Percentiles rank a stretch among this genome's conserved stretches.
These are phyloP conservation scores for Rotaria sp. DNA, from an alignment of 2,888 invertebrate species.

Conservation along the genomic window DNA sequence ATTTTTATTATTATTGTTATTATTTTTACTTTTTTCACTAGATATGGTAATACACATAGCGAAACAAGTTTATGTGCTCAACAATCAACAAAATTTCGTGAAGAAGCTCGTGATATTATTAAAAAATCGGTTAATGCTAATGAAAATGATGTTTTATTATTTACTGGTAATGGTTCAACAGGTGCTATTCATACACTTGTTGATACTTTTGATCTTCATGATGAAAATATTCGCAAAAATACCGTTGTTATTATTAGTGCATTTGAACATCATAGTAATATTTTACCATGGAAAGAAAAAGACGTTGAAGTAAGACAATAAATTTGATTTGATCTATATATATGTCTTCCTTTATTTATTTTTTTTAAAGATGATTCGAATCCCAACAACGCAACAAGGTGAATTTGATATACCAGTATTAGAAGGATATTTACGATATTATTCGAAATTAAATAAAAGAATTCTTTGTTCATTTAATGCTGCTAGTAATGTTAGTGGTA, in stretches of 20 bases:
- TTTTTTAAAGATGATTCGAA: not conserved
- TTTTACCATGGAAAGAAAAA: conserved; percentile 40
- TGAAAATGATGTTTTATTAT: conserved; percentile 71
- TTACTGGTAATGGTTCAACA: conserved; percentile 67
- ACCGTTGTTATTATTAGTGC: not conserved
- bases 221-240: not conserved
- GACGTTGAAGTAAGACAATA: conserved; percentile 14
- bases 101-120: conserved; percentile 66
- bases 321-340: too few relatives aligned
- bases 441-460: conserved; percentile 3
- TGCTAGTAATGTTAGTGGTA: conserved; percentile 79
- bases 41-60: conserved; percentile 73
- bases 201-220: not conserved
- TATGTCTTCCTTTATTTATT: too few relatives aligned
- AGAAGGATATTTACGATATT: conserved; percentile 22
- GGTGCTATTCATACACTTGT: conserved; percentile 72
- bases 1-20: not conserved
- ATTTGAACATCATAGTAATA: conserved; percentile 41
- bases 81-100: conserved; percentile 79
- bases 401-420: conserved; percentile 26
- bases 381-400: conserved; percentile 25
- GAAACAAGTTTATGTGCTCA: conserved; percentile 75
- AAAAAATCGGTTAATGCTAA: conserved; percentile 71
- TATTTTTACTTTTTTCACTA: not conserved
- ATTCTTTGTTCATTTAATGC: conserved; percentile 70